These are phyloP conservation scores for Heliconius sara DNA, from an alignment of 2,888 invertebrate species.

Conservation along the genomic window DNA sequence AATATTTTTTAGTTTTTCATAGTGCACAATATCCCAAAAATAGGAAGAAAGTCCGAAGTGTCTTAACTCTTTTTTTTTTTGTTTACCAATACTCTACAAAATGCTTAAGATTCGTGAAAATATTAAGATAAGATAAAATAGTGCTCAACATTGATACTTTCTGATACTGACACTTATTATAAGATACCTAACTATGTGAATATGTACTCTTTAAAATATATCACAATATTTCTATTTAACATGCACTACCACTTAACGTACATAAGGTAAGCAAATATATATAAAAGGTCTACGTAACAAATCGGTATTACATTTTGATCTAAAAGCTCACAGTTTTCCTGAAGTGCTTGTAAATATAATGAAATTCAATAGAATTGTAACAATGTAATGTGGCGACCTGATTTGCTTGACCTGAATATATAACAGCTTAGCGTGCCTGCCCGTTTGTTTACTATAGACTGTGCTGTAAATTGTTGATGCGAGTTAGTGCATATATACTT, in stretches of 20 bases:
- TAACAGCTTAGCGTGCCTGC: slow-evolving; percentile 4
- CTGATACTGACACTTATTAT: background rate
- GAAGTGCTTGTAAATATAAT: slow-evolving; percentile 12
- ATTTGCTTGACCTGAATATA: slow-evolving; percentile 29
- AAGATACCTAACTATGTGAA: background rate
- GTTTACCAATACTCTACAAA: background rate
- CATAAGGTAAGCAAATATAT: background rate
- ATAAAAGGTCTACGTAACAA: background rate
- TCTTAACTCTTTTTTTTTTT: background rate
- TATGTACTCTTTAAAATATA: background rate
- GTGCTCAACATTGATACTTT: background rate
- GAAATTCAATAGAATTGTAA: slow-evolving; percentile 19
- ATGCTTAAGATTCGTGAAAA: background rate
- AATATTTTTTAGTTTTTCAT: no score
- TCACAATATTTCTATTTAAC: no score
- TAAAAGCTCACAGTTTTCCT: background rate
- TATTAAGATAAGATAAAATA: no score
- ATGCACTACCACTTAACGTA: background rate
- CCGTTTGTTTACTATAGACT: slow-evolving; percentile 12
- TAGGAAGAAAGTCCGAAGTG: background rate
- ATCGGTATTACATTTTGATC: background rate
- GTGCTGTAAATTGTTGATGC: slow-evolving; percentile 1
- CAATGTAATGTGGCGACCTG: slow-evolving; percentile 23
- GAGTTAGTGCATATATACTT: background rate
- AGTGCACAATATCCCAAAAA: no score